phyloP scores from a whole-genome alignment of 2,113 vertebrate genomes.

The Ramphastos sulfuratus region DNA sequence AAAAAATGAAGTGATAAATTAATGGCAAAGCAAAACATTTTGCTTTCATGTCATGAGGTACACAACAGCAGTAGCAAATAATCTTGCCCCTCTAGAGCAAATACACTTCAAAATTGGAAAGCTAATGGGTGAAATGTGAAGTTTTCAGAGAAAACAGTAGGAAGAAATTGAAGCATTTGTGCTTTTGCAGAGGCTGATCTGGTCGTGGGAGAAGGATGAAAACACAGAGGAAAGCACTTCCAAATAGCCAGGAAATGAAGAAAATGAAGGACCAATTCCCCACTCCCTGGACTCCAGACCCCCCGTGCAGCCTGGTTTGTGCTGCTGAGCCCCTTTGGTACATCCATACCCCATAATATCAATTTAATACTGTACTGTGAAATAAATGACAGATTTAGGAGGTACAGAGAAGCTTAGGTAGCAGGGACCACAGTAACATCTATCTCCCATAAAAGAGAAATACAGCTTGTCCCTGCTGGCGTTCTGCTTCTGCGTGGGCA shows the following conservation, averaged over 20 bases:
- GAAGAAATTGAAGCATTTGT: neutral
- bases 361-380: neutral
- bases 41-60: neutral
- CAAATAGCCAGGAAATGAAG: neutral
- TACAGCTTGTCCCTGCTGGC: constrained; percentile 33
- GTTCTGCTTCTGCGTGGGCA: constrained; percentile 34
- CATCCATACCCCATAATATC: neutral
- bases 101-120: neutral
- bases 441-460: constrained; percentile 47
- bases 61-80: neutral
- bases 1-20: neutral
- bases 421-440: constrained; percentile 7
- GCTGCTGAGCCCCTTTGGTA: neutral
- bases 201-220: neutral
- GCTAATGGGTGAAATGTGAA: neutral
- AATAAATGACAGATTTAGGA: constrained; percentile 38
- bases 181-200: neutral
- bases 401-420: neutral
- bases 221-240: neutral
- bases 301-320: neutral
- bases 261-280: neutral
- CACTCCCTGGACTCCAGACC: rapidly evolving
- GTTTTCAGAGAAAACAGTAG: neutral
- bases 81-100: neutral
- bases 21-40: neutral